Evolutionary conservation across 2,113 vertebrate species (phyloP).

Genomic region (Hippocampus mohnikei): DNA sequence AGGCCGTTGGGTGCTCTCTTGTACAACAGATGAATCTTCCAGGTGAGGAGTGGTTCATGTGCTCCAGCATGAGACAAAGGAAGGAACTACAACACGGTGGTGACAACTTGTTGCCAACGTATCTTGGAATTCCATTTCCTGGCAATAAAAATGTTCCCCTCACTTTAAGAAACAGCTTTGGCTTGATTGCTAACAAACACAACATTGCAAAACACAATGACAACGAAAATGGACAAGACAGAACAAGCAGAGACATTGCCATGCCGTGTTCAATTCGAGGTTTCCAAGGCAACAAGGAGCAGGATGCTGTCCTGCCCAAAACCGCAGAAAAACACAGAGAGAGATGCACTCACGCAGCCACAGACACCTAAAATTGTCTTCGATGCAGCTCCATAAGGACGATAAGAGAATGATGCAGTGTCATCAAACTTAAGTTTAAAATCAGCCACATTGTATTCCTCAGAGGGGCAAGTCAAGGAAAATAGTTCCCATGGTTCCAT

Average conservation of each 20-base stretch:
- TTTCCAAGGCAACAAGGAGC: neutral
- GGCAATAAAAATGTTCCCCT: neutral
- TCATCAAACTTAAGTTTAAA: neutral
- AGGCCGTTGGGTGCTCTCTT: slow-evolving; percentile 26
- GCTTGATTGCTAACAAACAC: neutral
- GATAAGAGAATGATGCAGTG: neutral
- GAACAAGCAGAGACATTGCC: neutral
- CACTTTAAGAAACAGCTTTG: neutral
- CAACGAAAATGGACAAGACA: neutral
- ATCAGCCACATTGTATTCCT: neutral
- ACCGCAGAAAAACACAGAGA: neutral
- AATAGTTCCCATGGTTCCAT: too few relatives aligned
- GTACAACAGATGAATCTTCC: slow-evolving; percentile 24
- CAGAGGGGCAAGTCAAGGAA: neutral
- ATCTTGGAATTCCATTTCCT: neutral
- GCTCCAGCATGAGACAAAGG: slow-evolving; percentile 4
- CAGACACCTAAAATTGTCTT: too few relatives aligned
- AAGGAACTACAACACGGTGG: neutral
- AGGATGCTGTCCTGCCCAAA: neutral
- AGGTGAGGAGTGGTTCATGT: slow-evolving; percentile 13
- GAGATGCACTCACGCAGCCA: neutral
- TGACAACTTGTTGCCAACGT: neutral
- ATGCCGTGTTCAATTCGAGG: neutral
- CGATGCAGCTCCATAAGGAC: neutral
- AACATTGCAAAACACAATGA: neutral